Conservation (phyloP, 2,888 invertebrate genomes). For the Rhagonycha lutea region DNA sequence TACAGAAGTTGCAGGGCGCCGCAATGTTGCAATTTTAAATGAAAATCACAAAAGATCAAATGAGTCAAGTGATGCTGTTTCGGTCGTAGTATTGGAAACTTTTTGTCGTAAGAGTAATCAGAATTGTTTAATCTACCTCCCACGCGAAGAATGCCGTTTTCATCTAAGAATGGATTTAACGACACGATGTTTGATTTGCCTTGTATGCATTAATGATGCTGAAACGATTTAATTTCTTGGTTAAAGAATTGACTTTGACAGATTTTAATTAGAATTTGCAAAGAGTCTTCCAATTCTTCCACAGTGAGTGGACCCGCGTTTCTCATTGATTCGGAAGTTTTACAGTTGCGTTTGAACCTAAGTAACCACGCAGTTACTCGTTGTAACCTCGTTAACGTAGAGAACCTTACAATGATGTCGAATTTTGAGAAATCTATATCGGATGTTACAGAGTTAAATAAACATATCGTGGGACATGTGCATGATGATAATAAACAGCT, state of each 20-base stretch:
- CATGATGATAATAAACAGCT: too few species aligned
- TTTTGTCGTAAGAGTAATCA: not conserved
- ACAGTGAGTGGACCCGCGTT: not conserved
- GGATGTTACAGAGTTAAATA: too few species aligned
- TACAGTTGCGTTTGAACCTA: constrained; percentile 1
- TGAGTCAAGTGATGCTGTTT: not conserved
- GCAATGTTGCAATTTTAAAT: not conserved
- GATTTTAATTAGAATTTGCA: not conserved
- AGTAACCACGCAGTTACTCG: not conserved
- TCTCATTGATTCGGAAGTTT: not conserved
- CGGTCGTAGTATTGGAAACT: not conserved
- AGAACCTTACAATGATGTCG: not conserved
- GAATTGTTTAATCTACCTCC: not conserved
- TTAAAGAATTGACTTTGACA: not conserved
- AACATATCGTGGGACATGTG: too few species aligned
- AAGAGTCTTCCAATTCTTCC: not conserved
- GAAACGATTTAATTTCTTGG: not conserved
- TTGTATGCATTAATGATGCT: not conserved
- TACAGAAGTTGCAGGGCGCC: not conserved
- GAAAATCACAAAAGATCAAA: not conserved
- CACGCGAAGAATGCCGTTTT: not conserved
- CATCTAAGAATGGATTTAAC: not conserved
- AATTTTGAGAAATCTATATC: too few species aligned
- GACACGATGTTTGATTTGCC: not conserved
- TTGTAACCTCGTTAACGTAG: not conserved